Conservation (phyloP, 1,140 invertebrate species). For the Caenorhabditis remanei region DNA sequence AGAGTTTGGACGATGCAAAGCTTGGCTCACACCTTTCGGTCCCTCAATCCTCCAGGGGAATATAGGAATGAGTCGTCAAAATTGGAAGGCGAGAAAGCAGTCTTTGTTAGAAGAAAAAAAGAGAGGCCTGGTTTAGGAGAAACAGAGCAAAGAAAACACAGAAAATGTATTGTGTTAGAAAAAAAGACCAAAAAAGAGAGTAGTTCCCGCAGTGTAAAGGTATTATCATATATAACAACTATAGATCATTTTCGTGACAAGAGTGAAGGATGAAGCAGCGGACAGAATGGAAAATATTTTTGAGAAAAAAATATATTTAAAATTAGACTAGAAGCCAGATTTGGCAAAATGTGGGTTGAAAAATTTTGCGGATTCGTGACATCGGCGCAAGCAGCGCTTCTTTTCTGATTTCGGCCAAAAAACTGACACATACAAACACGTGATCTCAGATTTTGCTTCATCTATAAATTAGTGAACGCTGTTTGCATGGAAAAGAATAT, state of each 20-base stretch:
- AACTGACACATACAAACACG: constrained; percentile 17
- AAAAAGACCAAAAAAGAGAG: neutral
- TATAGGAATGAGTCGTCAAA: constrained; percentile 48
- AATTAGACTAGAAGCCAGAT: constrained; percentile 45
- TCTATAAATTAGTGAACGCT: neutral
- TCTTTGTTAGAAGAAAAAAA: constrained; percentile 37
- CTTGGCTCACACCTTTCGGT: constrained; percentile 25
- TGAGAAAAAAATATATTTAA: constrained; percentile 8
- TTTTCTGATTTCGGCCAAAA: neutral
- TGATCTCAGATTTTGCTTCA: constrained; percentile 14
- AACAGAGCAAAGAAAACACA: neutral
- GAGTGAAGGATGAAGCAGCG: constrained; percentile 1
- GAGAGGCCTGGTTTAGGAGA: neutral
- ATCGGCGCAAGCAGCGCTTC: neutral
- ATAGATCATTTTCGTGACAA: constrained; percentile 22
- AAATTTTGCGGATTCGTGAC: constrained; percentile 25
- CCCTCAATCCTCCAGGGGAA: constrained; percentile 42
- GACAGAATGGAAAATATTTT: neutral
- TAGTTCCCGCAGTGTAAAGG: neutral
- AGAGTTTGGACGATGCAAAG: constrained; percentile 28
- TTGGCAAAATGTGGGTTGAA: constrained; percentile 26
- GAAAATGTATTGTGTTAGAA: neutral
- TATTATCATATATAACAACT: constrained; percentile 39
- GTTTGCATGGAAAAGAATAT: neutral
- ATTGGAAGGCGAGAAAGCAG: constrained; percentile 46